These are phyloP conservation scores for Eumerus sabulonum DNA, from an alignment of 2,888 invertebrate genomes.

Conservation along the genomic window DNA sequence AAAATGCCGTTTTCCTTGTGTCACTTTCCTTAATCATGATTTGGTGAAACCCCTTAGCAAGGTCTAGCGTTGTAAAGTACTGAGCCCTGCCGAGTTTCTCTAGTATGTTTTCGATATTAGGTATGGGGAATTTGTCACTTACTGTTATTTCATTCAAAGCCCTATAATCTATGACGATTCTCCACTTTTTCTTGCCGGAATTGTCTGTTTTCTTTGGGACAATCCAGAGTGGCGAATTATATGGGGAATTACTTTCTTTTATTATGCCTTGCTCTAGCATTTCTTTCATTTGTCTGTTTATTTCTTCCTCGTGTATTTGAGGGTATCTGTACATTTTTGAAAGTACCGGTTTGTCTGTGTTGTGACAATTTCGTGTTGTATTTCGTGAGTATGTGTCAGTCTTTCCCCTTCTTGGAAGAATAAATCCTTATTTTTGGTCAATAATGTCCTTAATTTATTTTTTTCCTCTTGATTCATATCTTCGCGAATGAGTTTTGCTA, in stretches of 20 bases:
- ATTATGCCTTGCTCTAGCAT: conserved; percentile 13
- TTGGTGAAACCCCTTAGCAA: conserved; percentile 42
- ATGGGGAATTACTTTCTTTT: not conserved
- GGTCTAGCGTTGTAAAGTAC: conserved; percentile 11
- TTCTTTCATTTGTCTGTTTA: not conserved
- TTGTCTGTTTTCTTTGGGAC: conserved; percentile 8
- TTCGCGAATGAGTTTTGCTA: too few relatives aligned
- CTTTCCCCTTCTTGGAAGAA: too few relatives aligned
- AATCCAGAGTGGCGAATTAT: not conserved
- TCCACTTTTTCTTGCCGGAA: not conserved
- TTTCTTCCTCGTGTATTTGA: not conserved
- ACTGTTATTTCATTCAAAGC: not conserved
- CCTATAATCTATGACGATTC: conserved; percentile 5
- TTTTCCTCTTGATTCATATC: too few relatives aligned
- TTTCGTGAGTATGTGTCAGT: too few relatives aligned
- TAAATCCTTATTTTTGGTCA: too few relatives aligned
- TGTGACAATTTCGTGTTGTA: conserved; percentile 2
- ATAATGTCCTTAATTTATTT: too few relatives aligned
- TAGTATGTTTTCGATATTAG: conserved; percentile 13
- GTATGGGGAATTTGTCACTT: conserved; percentile 1
- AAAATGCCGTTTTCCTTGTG: conserved; percentile 40
- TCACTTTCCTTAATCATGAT: conserved; percentile 37
- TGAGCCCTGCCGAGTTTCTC: conserved; percentile 3
- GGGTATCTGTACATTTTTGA: conserved; percentile 4
- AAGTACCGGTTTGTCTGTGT: conserved; percentile 5